Evolutionary conservation across 2,797 vertebrate genomes (phyloP).

Genomic region (Periparus ater): DNA sequence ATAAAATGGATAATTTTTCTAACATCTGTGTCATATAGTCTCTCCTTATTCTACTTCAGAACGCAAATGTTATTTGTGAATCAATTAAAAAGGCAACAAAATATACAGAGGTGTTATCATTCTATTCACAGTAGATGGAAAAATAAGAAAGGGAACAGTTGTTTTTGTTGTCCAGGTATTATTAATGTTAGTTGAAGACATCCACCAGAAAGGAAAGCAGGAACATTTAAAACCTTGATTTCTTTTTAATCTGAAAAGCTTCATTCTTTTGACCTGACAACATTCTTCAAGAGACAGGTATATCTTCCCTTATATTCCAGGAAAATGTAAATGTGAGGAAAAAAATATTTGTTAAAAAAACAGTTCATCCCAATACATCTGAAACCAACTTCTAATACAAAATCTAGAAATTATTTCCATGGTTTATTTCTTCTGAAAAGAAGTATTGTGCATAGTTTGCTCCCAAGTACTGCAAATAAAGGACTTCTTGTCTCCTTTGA

Average conservation of each 20-base stretch:
- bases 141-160: not conserved
- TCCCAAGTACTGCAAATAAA: not conserved
- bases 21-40: not conserved
- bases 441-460: not conserved
- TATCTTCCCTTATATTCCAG: not conserved
- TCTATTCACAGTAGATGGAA: not conserved
- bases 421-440: not conserved
- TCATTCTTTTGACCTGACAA: not conserved
- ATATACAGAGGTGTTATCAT: not conserved
- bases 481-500: not conserved
- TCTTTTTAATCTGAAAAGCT: not conserved
- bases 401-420: not conserved
- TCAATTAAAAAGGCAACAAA: not conserved
- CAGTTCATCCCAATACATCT: not conserved
- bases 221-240: not conserved
- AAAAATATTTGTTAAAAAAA: rapidly evolving
- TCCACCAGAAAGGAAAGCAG: not conserved
- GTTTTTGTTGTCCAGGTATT: not conserved
- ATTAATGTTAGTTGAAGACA: not conserved
- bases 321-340: not conserved
- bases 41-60: not conserved
- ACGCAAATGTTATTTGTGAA: not conserved
- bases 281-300: not conserved
- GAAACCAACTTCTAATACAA: not conserved
- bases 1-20: not conserved